These are phyloP conservation scores for Grammomys dolichurus DNA, from an alignment of 2,113 vertebrate genomes.

Conservation along the genomic window DNA sequence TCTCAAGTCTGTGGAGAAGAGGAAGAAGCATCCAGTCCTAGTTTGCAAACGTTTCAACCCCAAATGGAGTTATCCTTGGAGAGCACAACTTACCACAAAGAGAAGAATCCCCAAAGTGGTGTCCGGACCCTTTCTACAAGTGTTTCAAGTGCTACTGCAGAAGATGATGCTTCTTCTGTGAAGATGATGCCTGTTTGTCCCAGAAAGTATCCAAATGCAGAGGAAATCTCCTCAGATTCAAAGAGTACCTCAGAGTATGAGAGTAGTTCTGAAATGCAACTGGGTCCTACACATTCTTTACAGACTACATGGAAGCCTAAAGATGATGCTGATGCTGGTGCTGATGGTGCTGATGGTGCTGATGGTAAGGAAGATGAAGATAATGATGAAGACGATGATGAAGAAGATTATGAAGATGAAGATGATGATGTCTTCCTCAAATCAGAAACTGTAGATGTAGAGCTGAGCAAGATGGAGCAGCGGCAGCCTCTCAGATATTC, in stretches of 20 bases:
- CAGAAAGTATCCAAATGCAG: background rate
- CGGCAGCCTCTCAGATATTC: background rate
- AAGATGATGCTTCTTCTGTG: background rate
- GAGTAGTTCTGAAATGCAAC: background rate
- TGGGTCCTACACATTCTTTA: background rate
- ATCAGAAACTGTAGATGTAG: background rate
- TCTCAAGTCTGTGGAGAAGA: background rate
- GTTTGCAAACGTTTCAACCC: background rate
- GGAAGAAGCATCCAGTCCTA: background rate
- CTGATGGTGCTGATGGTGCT: no score
- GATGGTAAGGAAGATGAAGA: background rate
- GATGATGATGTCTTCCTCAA: background rate
- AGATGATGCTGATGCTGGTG: no score
- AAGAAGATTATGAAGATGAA: no score
- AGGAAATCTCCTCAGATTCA: background rate
- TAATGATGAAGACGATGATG: background rate
- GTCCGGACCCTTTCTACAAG: background rate
- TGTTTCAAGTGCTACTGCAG: background rate
- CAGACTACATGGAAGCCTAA: background rate
- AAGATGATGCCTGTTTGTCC: background rate
- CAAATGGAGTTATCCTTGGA: background rate
- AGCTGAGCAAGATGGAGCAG: background rate
- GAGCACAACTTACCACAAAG: background rate
- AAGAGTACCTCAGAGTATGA: background rate
- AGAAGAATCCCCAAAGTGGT: background rate